phyloP scores from a whole-genome alignment of 2,113 vertebrate species.

The Syngnathus typhle region DNA sequence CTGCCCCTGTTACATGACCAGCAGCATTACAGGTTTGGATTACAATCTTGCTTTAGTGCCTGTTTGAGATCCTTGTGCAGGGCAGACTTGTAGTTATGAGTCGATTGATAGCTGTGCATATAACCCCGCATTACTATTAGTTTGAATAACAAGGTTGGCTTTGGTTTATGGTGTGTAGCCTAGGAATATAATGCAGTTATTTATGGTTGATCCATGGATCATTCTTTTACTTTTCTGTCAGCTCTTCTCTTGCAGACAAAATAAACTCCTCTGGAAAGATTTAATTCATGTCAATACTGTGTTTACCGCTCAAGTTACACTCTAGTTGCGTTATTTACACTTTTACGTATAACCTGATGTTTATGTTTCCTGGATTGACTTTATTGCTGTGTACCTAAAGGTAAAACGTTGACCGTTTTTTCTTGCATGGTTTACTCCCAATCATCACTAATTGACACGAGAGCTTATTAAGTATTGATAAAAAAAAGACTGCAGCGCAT shows the following conservation, averaged over 20 bases:
- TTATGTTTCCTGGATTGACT: slow-evolving; percentile 27
- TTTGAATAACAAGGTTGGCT: slow-evolving; percentile 33
- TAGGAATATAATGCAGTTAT: slow-evolving; percentile 4
- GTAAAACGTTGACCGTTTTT: slow-evolving; percentile 19
- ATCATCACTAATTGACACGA: slow-evolving; percentile 63
- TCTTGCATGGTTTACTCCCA: slow-evolving; percentile 28
- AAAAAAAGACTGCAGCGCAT: slow-evolving; percentile 48
- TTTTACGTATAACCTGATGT: slow-evolving; percentile 21
- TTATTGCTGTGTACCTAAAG: slow-evolving; percentile 39
- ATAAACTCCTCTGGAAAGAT: slow-evolving; percentile 8
- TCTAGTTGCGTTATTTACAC: slow-evolving; percentile 39
- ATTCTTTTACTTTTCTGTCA: slow-evolving; percentile 13
- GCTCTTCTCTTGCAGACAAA: slow-evolving; percentile 22
- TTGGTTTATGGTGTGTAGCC: slow-evolving; percentile 11
- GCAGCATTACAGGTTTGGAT: slow-evolving; percentile 48
- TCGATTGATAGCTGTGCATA: slow-evolving; percentile 42
- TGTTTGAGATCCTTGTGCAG: slow-evolving; percentile 39
- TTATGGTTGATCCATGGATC: neutral
- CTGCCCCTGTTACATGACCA: slow-evolving; percentile 28
- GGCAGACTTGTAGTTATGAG: slow-evolving; percentile 35
- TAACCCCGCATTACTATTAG: slow-evolving; percentile 44
- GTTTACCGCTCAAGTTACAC: slow-evolving; percentile 43
- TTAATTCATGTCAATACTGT: slow-evolving; percentile 40
- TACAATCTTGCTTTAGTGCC: slow-evolving; percentile 41
- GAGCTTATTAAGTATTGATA: slow-evolving; percentile 68